Conservation (phyloP, 1,140 invertebrate species). For the Cydia amplana region DNA sequence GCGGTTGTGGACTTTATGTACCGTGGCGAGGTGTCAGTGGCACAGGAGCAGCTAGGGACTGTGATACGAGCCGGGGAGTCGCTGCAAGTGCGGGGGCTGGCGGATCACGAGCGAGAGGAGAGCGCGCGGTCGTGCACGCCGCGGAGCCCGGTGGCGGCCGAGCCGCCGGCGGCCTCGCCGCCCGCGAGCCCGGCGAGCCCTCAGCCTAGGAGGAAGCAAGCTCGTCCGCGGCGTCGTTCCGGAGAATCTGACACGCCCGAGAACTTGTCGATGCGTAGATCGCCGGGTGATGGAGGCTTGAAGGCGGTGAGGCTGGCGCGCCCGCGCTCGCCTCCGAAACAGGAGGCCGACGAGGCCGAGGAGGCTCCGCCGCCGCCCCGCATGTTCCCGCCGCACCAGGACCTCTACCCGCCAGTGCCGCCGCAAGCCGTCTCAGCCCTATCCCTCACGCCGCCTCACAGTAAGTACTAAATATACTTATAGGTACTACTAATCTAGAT, state of each 20-base stretch:
- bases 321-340: conserved; percentile 64
- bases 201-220: conserved; percentile 88
- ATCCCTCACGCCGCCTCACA: conserved; percentile 88
- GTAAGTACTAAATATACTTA: conserved; percentile 81
- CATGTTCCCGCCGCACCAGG: conserved; percentile 80
- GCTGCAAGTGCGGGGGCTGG: conserved; percentile 89
- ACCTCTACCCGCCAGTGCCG: conserved; percentile 83
- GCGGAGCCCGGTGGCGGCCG: conserved; percentile 80
- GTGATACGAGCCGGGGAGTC: conserved; percentile 92
- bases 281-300: conserved; percentile 81
- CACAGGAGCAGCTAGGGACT: conserved; percentile 88
- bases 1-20: conserved; percentile 96
- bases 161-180: conserved; percentile 65
- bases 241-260: conserved; percentile 82
- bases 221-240: conserved; percentile 88
- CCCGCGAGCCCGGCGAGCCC: conserved; percentile 84
- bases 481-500: conserved; percentile 17
- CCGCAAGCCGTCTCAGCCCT: conserved; percentile 86
- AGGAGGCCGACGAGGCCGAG: conserved; percentile 64
- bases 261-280: conserved; percentile 78
- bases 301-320: conserved; percentile 74
- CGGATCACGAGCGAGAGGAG: conserved; percentile 83
- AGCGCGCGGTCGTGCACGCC: conserved; percentile 74
- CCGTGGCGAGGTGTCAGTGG: conserved; percentile 92
- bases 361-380: conserved; percentile 71